Percentiles rank a stretch among this genome's conserved stretches.
phyloP scores from a whole-genome alignment of 2,113 vertebrate genomes.

The Chionodraco myersi region DNA sequence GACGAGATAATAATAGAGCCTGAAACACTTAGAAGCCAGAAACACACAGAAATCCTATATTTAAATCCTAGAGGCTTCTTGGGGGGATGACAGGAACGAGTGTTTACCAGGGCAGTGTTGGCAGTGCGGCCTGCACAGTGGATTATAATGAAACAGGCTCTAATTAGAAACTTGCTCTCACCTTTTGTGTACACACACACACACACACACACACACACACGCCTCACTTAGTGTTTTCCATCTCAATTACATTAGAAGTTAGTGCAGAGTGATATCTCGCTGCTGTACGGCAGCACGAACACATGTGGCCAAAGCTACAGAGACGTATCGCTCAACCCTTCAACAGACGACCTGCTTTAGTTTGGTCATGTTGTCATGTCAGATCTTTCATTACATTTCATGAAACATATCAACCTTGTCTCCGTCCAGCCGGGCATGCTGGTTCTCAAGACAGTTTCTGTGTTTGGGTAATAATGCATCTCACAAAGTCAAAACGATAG shows the following conservation, averaged over 20 bases:
- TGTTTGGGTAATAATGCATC: not conserved
- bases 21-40: no score
- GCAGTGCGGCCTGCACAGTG: conserved; percentile 12
- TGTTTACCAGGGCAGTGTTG: not conserved
- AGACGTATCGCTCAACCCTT: conserved; percentile 7
- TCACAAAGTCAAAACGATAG: not conserved
- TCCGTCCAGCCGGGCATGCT: not conserved
- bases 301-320: conserved; percentile 8
- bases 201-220: not conserved
- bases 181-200: not conserved
- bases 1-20: no score
- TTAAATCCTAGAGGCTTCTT: no score
- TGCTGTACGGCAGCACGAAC: conserved; percentile 15
- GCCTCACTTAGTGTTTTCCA: conserved; percentile 25
- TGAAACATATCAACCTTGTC: not conserved
- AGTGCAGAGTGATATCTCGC: conserved; percentile 40
- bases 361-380: no score
- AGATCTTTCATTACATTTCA: not conserved
- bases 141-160: conserved; percentile 37
- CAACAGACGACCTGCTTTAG: not conserved
- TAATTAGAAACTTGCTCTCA: conserved; percentile 40
- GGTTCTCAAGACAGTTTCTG: not conserved
- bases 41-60: no score
- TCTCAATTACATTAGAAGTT: conserved; percentile 36
- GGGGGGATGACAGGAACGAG: not conserved